Conservation (phyloP, 2,888 invertebrate genomes). For the Plemyria rubiginata region DNA sequence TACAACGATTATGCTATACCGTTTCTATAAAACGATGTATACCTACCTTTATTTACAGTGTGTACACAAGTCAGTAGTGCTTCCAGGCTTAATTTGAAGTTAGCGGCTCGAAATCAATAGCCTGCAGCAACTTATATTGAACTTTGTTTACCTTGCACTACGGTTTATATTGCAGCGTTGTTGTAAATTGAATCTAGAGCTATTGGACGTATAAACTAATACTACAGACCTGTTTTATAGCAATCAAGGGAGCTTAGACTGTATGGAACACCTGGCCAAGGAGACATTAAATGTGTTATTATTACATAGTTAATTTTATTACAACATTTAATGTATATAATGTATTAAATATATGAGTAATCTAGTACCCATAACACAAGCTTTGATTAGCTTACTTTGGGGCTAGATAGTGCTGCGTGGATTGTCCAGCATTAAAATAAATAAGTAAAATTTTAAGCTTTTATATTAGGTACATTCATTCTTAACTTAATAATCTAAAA, state of each 20-base stretch:
- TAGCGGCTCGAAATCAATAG: constrained; percentile 24
- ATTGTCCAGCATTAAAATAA: too few species aligned
- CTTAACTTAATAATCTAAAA: too few species aligned
- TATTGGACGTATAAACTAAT: constrained; percentile 13
- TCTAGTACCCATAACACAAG: too few species aligned
- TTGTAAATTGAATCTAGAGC: constrained; percentile 8
- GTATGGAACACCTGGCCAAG: constrained; percentile 5
- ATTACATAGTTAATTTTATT: too few species aligned
- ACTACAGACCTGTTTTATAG: constrained; percentile 13
- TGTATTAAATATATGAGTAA: too few species aligned
- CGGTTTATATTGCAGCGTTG: constrained; percentile 19
- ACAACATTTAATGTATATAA: too few species aligned
- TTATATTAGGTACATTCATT: too few species aligned
- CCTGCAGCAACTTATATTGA: constrained; percentile 21
- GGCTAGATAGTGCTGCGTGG: too few species aligned
- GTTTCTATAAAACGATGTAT: not conserved
- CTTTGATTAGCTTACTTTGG: too few species aligned
- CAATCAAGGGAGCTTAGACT: constrained; percentile 10
- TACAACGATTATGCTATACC: too few species aligned
- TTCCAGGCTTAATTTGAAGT: constrained; percentile 25
- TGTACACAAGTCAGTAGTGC: constrained; percentile 7
- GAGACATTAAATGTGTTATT: not conserved
- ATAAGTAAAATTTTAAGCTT: too few species aligned
- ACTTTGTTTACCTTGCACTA: constrained; percentile 19
- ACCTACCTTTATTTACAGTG: not conserved